Evolutionary conservation across 2,797 vertebrate genomes (phyloP).

Genomic region (Calcarius lapponicus): DNA sequence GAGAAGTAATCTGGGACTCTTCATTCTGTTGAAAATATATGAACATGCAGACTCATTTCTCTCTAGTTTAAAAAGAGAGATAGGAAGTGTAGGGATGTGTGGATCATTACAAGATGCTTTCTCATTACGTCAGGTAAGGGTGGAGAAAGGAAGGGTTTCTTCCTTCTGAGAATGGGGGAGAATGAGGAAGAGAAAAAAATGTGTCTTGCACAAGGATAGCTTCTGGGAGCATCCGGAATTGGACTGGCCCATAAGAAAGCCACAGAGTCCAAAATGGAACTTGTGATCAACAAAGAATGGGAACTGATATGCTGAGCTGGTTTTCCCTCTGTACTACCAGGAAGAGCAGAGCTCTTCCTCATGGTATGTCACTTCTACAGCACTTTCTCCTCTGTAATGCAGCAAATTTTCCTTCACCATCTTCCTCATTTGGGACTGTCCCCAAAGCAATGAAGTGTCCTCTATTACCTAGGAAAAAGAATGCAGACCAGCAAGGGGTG

Average conservation of each 20-base stretch:
- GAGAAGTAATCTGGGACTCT: background rate
- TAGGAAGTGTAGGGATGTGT: background rate
- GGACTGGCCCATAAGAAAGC: background rate
- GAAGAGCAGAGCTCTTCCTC: background rate
- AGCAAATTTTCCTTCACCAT: background rate
- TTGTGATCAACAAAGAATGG: background rate
- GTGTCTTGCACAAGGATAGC: background rate
- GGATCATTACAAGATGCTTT: background rate
- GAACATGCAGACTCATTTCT: background rate
- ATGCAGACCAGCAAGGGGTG: background rate
- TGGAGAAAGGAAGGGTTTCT: background rate
- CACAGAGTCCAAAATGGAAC: background rate
- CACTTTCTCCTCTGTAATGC: background rate
- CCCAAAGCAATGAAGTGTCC: background rate
- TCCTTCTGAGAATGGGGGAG: background rate
- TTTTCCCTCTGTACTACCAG: background rate
- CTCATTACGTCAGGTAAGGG: background rate
- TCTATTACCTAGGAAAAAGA: background rate
- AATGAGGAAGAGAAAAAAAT: background rate
- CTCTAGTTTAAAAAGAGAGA: background rate
- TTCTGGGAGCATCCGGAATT: background rate
- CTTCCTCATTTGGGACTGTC: background rate
- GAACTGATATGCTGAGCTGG: background rate
- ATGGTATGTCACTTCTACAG: background rate
- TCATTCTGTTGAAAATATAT: background rate